Base-by-base conservation (phyloP, 2,113 vertebrate genomes). In the Sardina pilchardus region DNA sequence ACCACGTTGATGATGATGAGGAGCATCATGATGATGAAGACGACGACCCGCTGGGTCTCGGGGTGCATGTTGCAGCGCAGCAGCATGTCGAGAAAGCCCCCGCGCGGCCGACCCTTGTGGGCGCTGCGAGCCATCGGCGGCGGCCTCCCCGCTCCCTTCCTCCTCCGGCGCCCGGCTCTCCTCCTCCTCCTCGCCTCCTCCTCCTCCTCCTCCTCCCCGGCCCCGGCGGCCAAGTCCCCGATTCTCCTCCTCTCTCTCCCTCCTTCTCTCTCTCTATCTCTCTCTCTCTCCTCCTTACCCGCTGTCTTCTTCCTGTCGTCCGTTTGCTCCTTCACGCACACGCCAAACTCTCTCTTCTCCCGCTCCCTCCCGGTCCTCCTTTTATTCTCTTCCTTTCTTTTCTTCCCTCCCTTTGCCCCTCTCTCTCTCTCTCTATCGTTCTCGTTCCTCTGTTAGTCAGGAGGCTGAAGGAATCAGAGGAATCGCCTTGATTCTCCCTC, bases 1-100 rank as follows among this genome's bases (percentile, higher is more conserved):
- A 99, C 97, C 89, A 98, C 97, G 63, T 99, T 99, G 95, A 99
- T 97, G 94, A 99, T 92, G 93, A 99, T 96, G 88, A 99, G 97
- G 91, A 99, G 91, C 93, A 97, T 96, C 96, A 99, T 96, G 94
- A 99, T 99, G 86, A 97, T 89, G 90, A 98, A 98, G 88, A 99
- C 97, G 92, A 99, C 98, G 85, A 97, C 95, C 84, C 96, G 96
- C 93, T 99, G 97, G 5, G 98, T 97, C 87, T 98, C 97, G 0
- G 97, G 97, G 87, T 97, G 97, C 90, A 99, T 95, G 94, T 98
- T 99, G 94, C 98, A 99, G 92, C 96, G 95, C 86, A 99, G 95
- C 91, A 99, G 91, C 43, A 96, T 94, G 89, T 94, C 96, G 81
- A 97, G 90, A 0, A 93, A 91, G 5, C 95, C 96, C 92, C 95